These are phyloP conservation scores for Sebastes diaconus DNA, from an alignment of 2,797 vertebrate species.

Conservation along the genomic window DNA sequence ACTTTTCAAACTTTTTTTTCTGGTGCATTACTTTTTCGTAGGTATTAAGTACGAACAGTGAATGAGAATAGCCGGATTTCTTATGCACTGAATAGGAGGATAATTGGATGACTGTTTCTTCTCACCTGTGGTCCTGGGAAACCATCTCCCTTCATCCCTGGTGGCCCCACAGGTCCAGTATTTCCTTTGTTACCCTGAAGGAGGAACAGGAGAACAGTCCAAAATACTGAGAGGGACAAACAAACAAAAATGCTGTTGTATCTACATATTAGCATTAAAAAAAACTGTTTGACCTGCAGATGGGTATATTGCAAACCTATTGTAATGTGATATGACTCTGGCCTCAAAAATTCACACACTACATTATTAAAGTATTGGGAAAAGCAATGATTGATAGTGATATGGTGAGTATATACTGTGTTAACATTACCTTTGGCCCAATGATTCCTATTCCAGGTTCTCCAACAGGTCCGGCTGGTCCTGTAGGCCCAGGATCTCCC, in stretches of 20 bases:
- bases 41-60: neutral
- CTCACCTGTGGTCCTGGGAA: conserved; percentile 84
- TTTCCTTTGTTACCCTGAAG: conserved; percentile 83
- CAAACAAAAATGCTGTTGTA: neutral
- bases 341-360: neutral
- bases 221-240: neutral
- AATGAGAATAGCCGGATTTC: neutral
- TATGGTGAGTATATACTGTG: neutral
- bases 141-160: conserved; percentile 85
- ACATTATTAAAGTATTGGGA: neutral
- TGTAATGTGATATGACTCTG: neutral
- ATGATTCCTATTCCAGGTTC: conserved; percentile 83
- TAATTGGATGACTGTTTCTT: neutral
- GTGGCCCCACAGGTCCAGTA: conserved; percentile 78
- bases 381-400: neutral
- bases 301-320: neutral
- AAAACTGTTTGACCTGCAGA: neutral
- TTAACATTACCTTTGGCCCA: conserved; percentile 83
- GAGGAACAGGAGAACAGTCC: neutral
- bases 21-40: neutral
- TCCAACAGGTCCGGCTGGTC: conserved; percentile 82
- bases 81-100: neutral
- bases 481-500: conserved; percentile 85
- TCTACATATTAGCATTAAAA: neutral
- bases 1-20: too few relatives aligned